phyloP scores from a whole-genome alignment of 2,888 invertebrate genomes.

The Ctenicera cuprea region DNA sequence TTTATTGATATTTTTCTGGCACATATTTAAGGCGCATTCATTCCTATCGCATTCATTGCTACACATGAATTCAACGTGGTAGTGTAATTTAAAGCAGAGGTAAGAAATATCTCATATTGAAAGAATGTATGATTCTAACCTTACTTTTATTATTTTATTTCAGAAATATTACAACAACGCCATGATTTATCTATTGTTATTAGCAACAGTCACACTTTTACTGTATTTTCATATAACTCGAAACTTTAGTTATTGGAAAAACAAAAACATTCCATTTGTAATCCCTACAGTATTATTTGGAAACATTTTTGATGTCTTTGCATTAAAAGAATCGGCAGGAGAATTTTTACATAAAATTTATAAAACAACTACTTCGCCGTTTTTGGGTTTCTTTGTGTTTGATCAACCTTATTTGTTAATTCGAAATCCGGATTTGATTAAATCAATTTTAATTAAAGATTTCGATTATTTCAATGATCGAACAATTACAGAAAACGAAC shows the following conservation, averaged over 20 bases:
- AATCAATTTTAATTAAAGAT: constrained; percentile 70
- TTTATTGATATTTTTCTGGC: too few relatives aligned
- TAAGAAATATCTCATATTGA: too few relatives aligned
- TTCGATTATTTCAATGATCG: constrained; percentile 72
- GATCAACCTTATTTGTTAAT: constrained; percentile 71
- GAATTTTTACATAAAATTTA: constrained; percentile 62
- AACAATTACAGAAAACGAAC: constrained; percentile 69
- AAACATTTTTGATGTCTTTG: constrained; percentile 65
- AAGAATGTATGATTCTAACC: too few relatives aligned
- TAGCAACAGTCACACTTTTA: constrained; percentile 70
- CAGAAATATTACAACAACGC: too few relatives aligned
- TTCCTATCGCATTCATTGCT: too few relatives aligned
- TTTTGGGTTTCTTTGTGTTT: constrained; percentile 71
- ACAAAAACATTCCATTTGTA: constrained; percentile 65
- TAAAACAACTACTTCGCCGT: constrained; percentile 60
- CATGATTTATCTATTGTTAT: constrained; percentile 70
- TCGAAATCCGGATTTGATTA: constrained; percentile 71
- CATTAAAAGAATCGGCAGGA: constrained; percentile 62
- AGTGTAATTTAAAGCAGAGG: too few relatives aligned
- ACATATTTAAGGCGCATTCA: too few relatives aligned
- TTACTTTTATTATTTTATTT: too few relatives aligned
- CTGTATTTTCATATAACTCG: constrained; percentile 59
- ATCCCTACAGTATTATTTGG: constrained; percentile 66
- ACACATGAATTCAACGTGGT: too few relatives aligned
- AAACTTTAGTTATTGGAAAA: constrained; percentile 68